Evolutionary conservation across 2,888 invertebrate species (phyloP), one percentile per base, ranked within the genome.

Genomic region (Alsophila aescularia): DNA sequence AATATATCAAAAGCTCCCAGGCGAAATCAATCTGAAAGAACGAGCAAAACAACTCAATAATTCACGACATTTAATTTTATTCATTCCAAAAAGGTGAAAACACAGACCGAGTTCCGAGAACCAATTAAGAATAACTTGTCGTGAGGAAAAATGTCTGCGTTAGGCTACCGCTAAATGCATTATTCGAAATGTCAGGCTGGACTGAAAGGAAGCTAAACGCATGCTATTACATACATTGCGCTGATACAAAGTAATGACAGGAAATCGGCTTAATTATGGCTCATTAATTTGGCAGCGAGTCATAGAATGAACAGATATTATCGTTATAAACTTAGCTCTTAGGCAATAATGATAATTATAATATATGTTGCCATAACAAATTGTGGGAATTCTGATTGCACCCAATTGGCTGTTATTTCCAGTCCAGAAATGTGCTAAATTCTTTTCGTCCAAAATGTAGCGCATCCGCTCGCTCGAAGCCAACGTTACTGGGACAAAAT

Each of bases 71-170:
- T 34, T 34, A 35, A 41, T 27, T 6, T 5, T 24, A 7, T 7
- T 8, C 3, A 24, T 36, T 14, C 14, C 2, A 34, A 39, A 32
- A 36, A 6, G 13, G 2, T 12, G 24, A 10, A 44, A 52, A 24
- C 24, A 42, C 44, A 7, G 13, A 7, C 60, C 60, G 67, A 61
- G 37, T 67, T 75, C 77, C 49, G 57, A 67, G 75, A 84, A 82
- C 63, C 75, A 79, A 83, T 83, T 83, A 79, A 70, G 70, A 75
- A 67, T 65, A 73, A 74, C 62, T 77, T 73, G 72, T 74, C 68
- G 62, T 62, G 56, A 56, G 60, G 56, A 72, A 57, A 49, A 70
- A 70, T 69, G 69, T 73, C 62, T 65, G 55, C 62, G 58, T 60
- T 62, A 57, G 56, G 62, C 63, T 67, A 58, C 58, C 60, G 65